phyloP scores from a whole-genome alignment of 1,140 invertebrate species.

The Formica exsecta region DNA sequence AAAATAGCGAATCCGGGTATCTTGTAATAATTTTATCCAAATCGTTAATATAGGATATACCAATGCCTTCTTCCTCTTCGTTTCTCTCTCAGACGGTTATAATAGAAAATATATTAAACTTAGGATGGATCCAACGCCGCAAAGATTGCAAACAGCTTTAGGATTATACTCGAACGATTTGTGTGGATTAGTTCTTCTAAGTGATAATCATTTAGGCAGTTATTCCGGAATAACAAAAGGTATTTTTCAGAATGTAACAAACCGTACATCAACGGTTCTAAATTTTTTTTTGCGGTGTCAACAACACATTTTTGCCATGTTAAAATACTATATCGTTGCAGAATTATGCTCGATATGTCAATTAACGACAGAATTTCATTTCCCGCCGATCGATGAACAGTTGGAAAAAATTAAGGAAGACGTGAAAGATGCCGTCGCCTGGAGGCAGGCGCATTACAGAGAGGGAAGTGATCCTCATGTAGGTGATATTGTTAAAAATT shows the following conservation, averaged over 20 bases:
- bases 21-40: slow-evolving; percentile 1
- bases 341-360: slow-evolving; percentile 89
- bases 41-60: neutral
- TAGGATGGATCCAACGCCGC: slow-evolving; percentile 89
- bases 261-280: neutral
- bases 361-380: slow-evolving; percentile 95
- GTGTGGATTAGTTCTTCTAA: slow-evolving; percentile 94
- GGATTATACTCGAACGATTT: slow-evolving; percentile 97
- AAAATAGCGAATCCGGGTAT: slow-evolving; percentile 87
- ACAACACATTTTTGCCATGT: neutral
- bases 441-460: slow-evolving; percentile 85
- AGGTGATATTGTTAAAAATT: slow-evolving; percentile 26
- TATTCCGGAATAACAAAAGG: slow-evolving; percentile 92
- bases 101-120: slow-evolving; percentile 69
- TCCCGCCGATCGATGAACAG: slow-evolving; percentile 94
- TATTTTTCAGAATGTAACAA: slow-evolving; percentile 77
- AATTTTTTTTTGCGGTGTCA: slow-evolving; percentile 40
- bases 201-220: slow-evolving; percentile 91
- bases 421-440: slow-evolving; percentile 86
- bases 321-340: slow-evolving; percentile 75
- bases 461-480: slow-evolving; percentile 83
- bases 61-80: neutral
- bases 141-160: slow-evolving; percentile 96
- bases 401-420: slow-evolving; percentile 91
- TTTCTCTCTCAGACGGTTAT: neutral